phyloP scores from a whole-genome alignment of 2,113 vertebrate genomes.

The Forbesichthys papilliferus region DNA sequence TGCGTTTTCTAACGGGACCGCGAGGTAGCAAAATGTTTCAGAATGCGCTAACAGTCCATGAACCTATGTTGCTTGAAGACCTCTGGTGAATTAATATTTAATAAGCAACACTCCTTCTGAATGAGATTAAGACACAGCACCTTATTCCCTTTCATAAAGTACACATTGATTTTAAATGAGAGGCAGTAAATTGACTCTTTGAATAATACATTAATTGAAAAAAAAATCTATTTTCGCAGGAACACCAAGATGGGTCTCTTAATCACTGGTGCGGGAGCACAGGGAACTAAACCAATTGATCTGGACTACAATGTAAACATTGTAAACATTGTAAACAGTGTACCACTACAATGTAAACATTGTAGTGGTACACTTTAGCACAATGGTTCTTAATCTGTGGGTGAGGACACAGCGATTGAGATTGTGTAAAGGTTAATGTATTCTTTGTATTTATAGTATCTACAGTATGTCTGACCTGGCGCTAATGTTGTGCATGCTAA shows the following conservation, averaged over 20 bases:
- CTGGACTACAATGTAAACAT: conserved; percentile 40
- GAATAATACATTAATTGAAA: conserved; percentile 62
- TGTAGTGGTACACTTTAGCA: conserved; percentile 2
- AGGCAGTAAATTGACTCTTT: conserved; percentile 64
- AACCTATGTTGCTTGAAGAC: conserved; percentile 40
- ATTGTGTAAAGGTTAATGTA: too few species aligned
- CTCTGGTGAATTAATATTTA: conserved; percentile 65
- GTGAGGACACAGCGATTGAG: too few species aligned
- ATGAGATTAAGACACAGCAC: conserved; percentile 70
- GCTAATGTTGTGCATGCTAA: too few species aligned
- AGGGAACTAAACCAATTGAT: conserved; percentile 38
- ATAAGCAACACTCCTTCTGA: conserved; percentile 67
- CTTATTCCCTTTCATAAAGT: conserved; percentile 67
- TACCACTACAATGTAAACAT: conserved; percentile 36
- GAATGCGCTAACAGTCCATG: conserved; percentile 24
- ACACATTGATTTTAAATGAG: conserved; percentile 71
- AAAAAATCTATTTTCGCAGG: conserved; percentile 44
- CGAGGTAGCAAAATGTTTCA: conserved; percentile 31
- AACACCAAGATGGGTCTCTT: conserved; percentile 43
- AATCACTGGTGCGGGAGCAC: conserved; percentile 33
- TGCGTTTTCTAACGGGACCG: conserved; percentile 30
- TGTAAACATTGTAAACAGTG: background rate
- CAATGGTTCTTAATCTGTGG: background rate
- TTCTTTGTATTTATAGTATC: too few species aligned
- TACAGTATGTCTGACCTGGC: too few species aligned